phyloP scores from a whole-genome alignment of 2,888 invertebrate species.

The Plemyria rubiginata region DNA sequence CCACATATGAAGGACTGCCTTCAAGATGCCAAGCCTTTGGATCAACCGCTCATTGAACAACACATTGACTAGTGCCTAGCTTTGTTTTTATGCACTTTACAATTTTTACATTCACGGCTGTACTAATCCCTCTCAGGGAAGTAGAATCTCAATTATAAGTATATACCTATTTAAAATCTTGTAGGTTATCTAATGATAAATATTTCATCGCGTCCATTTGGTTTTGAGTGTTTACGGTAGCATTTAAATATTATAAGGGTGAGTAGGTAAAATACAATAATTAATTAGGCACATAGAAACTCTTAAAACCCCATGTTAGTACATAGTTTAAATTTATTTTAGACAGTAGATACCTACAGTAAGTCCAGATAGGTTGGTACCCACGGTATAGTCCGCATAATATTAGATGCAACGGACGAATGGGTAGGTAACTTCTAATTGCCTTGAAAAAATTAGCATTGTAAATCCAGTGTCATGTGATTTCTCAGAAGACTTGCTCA shows the following conservation, averaged over 20 bases:
- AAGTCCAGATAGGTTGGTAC: conserved; percentile 16
- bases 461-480: neutral
- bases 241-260: conserved; percentile 44
- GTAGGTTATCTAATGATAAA: conserved; percentile 51
- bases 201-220: conserved; percentile 74
- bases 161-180: conserved; percentile 48
- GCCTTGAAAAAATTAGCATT: conserved; percentile 3
- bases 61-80: conserved; percentile 51
- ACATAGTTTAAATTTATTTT: conserved; percentile 18
- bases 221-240: conserved; percentile 63
- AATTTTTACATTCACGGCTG: conserved; percentile 51
- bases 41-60: conserved; percentile 34
- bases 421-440: conserved; percentile 9
- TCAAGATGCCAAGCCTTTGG: conserved; percentile 49
- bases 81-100: conserved; percentile 34
- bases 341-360: conserved; percentile 15
- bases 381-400: conserved; percentile 29
- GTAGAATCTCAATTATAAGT: conserved; percentile 52
- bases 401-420: conserved; percentile 17
- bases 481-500: neutral
- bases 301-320: conserved; percentile 20
- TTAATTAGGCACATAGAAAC: conserved; percentile 18
- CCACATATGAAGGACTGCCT: conserved; percentile 72
- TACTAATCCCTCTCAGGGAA: conserved; percentile 58
- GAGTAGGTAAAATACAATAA: conserved; percentile 21